Base-by-base conservation (phyloP, 2,113 vertebrate species). In the Callopanchax toddi region DNA sequence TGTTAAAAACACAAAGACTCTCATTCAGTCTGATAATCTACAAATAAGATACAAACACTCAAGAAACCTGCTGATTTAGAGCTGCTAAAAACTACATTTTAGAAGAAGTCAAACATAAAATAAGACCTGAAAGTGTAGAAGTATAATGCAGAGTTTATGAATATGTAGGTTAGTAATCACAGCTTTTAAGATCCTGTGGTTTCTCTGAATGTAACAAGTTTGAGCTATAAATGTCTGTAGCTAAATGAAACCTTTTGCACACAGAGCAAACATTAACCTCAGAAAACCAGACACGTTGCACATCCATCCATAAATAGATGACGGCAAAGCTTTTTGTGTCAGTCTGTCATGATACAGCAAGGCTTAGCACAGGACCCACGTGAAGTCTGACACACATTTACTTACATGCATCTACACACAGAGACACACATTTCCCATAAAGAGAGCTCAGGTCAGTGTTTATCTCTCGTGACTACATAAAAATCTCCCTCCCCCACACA, bases 321-420 rank as follows among this genome's bases (percentile, higher is more conserved):
- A 64, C 37, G 71, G 61, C 60, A 51, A 50, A 70, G 60, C 71
- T 78, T 45, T 62, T 71, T 40, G 39, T 58, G 26, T 8, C 6
- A 43, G 59, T 70, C 79, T 82, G 74, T 85, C 68, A 44, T 67
- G 9, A 64, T 74, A 76, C 48, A 81, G 68, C 73, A 72, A 77
- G 74, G 20, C 60, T n/a, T 2, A 58, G 56, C 62, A 69, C 67
- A 85, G 51, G 61, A 62, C 18, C 56, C 59, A 66, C 32, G 57
- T 29, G 13, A 53, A 25, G 45, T 21, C 36, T 17, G 46, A 53
- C 59, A 77, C 23, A 62, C 52, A 75, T 4, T 52, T 46, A 68
- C n/a, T 52, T 13, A 56, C 22, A 17, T 5, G 60, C 43, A 56
- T 21, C 1, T 32, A 17, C 48, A 62, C 20, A 52, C 48, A 67